Base-by-base conservation (phyloP, 2,113 vertebrate species). In the Acanthisitta chloris region DNA sequence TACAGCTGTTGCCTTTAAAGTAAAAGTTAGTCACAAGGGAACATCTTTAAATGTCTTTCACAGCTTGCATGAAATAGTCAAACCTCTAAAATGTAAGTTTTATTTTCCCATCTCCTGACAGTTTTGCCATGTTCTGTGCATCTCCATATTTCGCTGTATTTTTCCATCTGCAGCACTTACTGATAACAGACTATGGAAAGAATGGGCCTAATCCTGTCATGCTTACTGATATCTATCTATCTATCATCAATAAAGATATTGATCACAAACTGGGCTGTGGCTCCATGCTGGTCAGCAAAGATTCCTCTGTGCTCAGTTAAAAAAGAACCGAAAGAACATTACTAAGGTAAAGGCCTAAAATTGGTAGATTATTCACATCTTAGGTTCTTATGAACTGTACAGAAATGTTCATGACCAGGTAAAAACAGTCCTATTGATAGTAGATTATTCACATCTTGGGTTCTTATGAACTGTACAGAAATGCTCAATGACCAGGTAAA, bases 1-100 rank as follows among this genome's bases (percentile, higher is more conserved):
- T 81, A 26, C 90, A 91, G 76, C 52, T 95, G 82, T 95, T 90
- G 80, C 18, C 34, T 81, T 86, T 97, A 96, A 85, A 94, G 72
- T 83, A 67, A 52, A 74, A 86, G 18, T 59, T 88, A 82, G 73
- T 48, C 95, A 93, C 89, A 79, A 36, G 92, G 92, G 95, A 95
- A 40, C n/a, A 72, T 45, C 80, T 93, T 90, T 87, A 90, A 94
- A 95, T 81, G 90, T 91, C 72, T 95, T 85, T 90, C 26, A 3
- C 64, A 88, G 91, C 84, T 91, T 79, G 51, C 26, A 80, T 93
- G 67, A 96, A 97, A 96, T 77, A 83, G 33, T 66, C 82, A 91
- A 57, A 82, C n/a, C 16, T 70, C 84, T 82, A 69, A 97, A 95
- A 94, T 24, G 6, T 45, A 48, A 42, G 36, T 69, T 93, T 95